Conservation (phyloP, 2,797 vertebrate genomes). For the Brachyalestes nurse region DNA sequence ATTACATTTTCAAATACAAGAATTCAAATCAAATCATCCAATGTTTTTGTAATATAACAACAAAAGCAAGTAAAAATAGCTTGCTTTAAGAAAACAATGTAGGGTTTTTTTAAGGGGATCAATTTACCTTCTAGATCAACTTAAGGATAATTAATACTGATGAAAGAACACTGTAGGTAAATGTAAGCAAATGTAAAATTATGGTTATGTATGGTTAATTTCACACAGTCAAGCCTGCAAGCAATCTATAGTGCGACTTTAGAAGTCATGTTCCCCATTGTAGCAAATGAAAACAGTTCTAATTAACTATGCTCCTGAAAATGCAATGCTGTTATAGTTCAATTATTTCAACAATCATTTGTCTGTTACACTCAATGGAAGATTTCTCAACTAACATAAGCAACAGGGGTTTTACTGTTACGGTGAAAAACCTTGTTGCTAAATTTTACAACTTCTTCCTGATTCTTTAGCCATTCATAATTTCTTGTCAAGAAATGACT, state of each 20-base stretch:
- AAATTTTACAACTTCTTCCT: no score
- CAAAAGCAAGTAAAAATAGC: conserved; percentile 2
- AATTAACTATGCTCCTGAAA: not conserved
- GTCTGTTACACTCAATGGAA: not conserved
- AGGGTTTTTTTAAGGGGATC: no score
- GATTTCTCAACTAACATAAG: not conserved
- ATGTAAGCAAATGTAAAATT: not conserved
- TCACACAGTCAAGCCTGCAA: not conserved
- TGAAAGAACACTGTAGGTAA: not conserved
- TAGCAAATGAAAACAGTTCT: not conserved
- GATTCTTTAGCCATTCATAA: not conserved
- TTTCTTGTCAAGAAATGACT: not conserved
- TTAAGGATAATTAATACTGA: not conserved
- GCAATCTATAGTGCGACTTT: not conserved
- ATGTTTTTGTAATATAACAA: not conserved
- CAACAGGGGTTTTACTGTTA: not conserved
- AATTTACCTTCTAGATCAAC: not conserved
- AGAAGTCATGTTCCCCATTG: not conserved
- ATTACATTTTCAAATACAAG: not conserved
- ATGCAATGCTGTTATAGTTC: not conserved
- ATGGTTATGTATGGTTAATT: not conserved
- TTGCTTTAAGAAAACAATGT: not conserved
- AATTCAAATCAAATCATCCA: not conserved
- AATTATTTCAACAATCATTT: not conserved
- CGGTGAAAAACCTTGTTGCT: not conserved